Evolutionary conservation across 2,113 vertebrate genomes (phyloP).

Genomic region (Orycteropus afer): DNA sequence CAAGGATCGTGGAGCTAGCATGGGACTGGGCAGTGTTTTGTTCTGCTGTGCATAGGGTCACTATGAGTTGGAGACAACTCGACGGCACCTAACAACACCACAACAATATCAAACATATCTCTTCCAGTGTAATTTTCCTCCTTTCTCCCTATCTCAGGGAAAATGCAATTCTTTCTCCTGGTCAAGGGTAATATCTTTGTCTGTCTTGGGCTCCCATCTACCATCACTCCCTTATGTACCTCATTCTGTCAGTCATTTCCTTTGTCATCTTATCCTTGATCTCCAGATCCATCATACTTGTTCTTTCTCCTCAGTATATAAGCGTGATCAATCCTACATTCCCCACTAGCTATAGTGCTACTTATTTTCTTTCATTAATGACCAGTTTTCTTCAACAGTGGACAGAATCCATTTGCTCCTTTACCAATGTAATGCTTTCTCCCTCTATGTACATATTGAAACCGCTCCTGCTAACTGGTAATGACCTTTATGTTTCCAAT

Average conservation of each 20-base stretch:
- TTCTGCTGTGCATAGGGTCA: too few species aligned
- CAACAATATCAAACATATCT: not conserved
- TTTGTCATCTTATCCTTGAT: not conserved
- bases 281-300: not conserved
- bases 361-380: not conserved
- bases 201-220: not conserved
- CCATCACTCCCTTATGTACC: too few species aligned
- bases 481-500: not conserved
- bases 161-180: not conserved
- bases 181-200: not conserved
- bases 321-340: not conserved
- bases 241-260: not conserved
- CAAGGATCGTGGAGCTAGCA: too few species aligned
- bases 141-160: not conserved
- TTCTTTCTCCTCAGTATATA: not conserved
- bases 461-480: not conserved
- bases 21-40: too few species aligned
- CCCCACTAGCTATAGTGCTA: not conserved
- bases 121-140: not conserved
- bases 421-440: not conserved
- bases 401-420: not conserved
- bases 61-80: too few species aligned
- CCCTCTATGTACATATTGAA: not conserved
- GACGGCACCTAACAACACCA: too few species aligned
- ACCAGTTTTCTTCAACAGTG: not conserved